These are phyloP conservation scores for Bolborhynchus lineola DNA, from an alignment of 2,113 vertebrate genomes.

Conservation along the genomic window DNA sequence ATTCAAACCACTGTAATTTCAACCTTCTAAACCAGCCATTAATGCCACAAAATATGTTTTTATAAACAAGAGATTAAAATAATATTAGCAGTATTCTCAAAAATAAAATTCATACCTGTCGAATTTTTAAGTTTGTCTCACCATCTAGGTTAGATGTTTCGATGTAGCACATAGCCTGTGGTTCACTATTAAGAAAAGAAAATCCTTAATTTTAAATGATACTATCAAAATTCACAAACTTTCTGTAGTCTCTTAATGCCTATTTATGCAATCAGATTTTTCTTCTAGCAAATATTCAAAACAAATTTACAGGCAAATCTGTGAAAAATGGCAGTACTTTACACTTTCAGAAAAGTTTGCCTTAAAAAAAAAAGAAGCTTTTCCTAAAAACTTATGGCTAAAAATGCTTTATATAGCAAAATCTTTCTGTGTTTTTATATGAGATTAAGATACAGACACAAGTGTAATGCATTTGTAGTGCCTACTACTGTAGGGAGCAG, in stretches of 20 bases:
- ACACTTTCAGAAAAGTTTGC: constrained; percentile 43
- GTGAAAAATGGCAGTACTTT: neutral
- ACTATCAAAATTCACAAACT: neutral
- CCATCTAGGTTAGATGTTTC: constrained; percentile 98
- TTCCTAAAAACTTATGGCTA: neutral
- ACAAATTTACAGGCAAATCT: neutral
- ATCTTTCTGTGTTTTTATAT: neutral
- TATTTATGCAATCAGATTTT: neutral
- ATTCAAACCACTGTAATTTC: neutral
- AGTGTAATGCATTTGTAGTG: neutral
- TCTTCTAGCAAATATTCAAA: neutral
- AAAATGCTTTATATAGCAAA: neutral
- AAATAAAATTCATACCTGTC: constrained; percentile 83
- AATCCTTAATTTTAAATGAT: neutral
- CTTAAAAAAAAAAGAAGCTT: neutral
- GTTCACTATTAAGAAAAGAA: constrained; percentile 83
- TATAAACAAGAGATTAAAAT: neutral
- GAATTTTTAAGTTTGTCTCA: constrained; percentile 98
- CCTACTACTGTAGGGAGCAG: neutral
- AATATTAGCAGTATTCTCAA: neutral
- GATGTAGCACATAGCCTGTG: constrained; percentile 99
- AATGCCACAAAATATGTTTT: neutral
- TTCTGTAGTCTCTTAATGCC: neutral
- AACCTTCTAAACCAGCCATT: neutral
- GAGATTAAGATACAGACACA: neutral